Conservation (phyloP, 2,797 vertebrate genomes). For the Rhinoraja longicauda region DNA sequence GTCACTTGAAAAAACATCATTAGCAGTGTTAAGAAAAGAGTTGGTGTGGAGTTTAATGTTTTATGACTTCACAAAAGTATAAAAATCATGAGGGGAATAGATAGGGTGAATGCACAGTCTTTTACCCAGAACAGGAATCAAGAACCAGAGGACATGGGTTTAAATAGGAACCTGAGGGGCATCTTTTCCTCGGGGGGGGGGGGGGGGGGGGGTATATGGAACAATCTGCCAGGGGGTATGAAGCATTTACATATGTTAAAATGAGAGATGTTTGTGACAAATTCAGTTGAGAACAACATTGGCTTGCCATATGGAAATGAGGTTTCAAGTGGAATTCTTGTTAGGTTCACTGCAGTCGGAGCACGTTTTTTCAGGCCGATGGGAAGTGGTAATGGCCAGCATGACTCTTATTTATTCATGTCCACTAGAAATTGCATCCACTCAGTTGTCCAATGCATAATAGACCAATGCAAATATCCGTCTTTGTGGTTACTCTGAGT, state of each 20-base stretch:
- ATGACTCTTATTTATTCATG: not conserved
- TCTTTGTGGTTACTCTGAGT: not conserved
- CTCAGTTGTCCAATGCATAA: not conserved
- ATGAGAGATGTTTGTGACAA: not conserved
- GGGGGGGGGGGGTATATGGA: too few species aligned
- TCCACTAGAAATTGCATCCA: too few species aligned
- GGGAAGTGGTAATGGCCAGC: not conserved
- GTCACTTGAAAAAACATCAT: too few species aligned
- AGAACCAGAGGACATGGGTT: too few species aligned
- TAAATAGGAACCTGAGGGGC: too few species aligned
- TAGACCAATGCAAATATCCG: not conserved
- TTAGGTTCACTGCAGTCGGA: not conserved
- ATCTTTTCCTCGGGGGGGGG: too few species aligned
- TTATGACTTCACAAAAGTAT: not conserved
- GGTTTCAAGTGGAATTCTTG: not conserved
- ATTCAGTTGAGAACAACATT: not conserved
- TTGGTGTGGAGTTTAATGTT: not conserved
- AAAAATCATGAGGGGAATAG: too few species aligned
- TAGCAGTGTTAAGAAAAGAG: too few species aligned
- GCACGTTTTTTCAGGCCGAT: not conserved
- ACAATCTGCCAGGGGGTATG: too few species aligned
- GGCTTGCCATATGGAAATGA: not conserved
- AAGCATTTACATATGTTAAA: not conserved
- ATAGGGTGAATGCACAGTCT: too few species aligned
- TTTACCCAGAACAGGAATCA: too few species aligned